Conservation (phyloP, 2,888 invertebrate genomes). For the Iphiclides podalirius region DNA sequence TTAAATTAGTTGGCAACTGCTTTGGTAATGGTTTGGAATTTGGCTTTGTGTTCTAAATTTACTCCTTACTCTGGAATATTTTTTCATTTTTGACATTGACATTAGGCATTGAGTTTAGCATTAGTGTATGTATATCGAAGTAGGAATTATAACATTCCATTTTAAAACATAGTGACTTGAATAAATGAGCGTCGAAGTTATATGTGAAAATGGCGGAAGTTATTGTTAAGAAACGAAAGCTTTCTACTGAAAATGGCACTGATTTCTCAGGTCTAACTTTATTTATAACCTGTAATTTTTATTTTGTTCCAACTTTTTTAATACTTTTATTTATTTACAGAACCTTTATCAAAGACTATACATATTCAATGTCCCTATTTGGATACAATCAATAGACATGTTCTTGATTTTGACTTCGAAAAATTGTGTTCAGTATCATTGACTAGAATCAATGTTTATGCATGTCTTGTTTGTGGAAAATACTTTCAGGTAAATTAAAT, state of each 20-base stretch:
- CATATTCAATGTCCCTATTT: conserved; percentile 94
- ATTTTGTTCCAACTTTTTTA: conserved; percentile 6
- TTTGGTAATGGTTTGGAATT: too few relatives aligned
- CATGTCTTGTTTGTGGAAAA: conserved; percentile 99
- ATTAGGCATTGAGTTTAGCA: too few relatives aligned
- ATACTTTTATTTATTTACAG: conserved; percentile 41
- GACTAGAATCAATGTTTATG: conserved; percentile 99
- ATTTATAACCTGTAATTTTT: conserved; percentile 36
- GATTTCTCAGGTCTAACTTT: conserved; percentile 42
- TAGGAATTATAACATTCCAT: too few relatives aligned
- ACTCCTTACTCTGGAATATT: too few relatives aligned
- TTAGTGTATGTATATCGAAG: too few relatives aligned
- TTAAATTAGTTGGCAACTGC: too few relatives aligned
- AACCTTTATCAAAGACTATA: conserved; percentile 42
- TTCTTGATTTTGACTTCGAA: conserved; percentile 99
- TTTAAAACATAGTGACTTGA: too few relatives aligned
- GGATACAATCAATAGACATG: conserved; percentile 98
- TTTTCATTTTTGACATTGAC: too few relatives aligned
- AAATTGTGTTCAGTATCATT: conserved; percentile 98
- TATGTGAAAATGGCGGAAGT: too few relatives aligned
- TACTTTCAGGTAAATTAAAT: conserved; percentile 92
- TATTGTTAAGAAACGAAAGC: conserved; percentile 54
- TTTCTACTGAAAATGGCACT: conserved; percentile 46
- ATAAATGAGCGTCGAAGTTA: too few relatives aligned
- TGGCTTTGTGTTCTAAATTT: too few relatives aligned